Conservation (phyloP, 2,113 vertebrate species). For the Sitta europaea region DNA sequence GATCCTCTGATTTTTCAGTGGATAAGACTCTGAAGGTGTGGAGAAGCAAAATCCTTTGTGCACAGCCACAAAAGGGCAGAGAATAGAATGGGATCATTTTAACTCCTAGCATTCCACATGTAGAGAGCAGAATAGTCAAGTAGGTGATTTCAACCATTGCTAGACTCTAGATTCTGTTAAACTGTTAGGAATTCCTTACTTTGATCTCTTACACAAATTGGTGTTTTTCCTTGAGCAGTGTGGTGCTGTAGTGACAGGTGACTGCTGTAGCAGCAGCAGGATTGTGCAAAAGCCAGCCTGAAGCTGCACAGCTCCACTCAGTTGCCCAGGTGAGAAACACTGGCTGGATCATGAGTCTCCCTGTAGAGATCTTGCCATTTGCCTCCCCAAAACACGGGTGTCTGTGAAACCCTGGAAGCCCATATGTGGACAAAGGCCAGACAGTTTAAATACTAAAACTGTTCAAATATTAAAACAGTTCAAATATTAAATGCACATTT, state of each 20-base stretch:
- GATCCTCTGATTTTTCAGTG: background rate
- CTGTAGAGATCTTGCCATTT: background rate
- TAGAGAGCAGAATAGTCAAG: background rate
- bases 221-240: background rate
- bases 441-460: background rate
- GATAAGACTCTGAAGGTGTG: background rate
- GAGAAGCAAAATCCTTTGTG: background rate
- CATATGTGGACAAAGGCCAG: fast-evolving
- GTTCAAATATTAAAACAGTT: background rate
- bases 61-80: background rate
- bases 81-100: background rate
- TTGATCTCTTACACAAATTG: background rate
- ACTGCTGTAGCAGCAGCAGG: background rate
- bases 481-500: background rate
- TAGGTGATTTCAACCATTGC: background rate
- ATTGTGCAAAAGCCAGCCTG: background rate
- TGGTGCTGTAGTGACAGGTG: background rate
- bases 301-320: background rate
- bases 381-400: background rate
- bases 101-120: fast-evolving
- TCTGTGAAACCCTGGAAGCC: background rate
- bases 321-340: background rate
- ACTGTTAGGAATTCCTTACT: background rate
- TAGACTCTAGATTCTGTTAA: background rate
- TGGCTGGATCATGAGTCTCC: background rate